Base-by-base conservation (phyloP, 2,888 invertebrate genomes). In the Uropetala carovei region DNA sequence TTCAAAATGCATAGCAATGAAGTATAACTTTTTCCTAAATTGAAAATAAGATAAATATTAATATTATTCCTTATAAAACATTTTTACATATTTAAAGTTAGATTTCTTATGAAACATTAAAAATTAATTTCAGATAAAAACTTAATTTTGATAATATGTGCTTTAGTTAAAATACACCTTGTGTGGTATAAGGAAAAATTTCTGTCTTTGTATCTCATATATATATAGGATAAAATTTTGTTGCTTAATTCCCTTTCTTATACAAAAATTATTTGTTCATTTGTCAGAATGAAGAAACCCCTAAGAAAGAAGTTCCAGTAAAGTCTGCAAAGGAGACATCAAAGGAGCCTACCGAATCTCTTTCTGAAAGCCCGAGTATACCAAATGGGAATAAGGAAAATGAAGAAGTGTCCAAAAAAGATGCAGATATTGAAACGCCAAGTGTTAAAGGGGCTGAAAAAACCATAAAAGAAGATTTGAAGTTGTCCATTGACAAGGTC, bases 371-470 rank as follows among this genome's bases (percentile, higher is more conserved):
- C 60, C 43, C 43, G 4, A 83, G n/a, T 10, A n/a, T 30, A n/a
- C 18, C 18, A 43, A 64, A 58, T 60, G 59, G 43, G 13, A 64
- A 64, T n/a, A 43, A n/a, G 43, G 64, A 59, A 75, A 75, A 91
- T 82, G 81, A 92, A 68, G 11, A 92, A 81, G n/a, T 60, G 59
- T 81, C 92, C 14, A 43, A 85, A 56, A 56, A 59, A 85, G 75
- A 59, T 5, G 27, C 1, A 27, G 81, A 30, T 68, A 64, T 64
- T 43, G 68, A 91, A 56, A 30, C 11, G 13, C 56, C 22, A 60
- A 60, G 0, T 30, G 64, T 13, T 11, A 16, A 84, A 60, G 14
- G 43, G 7, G 84, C 86, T 84, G 92, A 92, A 43, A 92, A 92
- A 59, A 43, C 60, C 14, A 75, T 56, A 3, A 68, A 89, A 89